A percentile compares a stretch with the other conserved stretches of the same genome.
phyloP scores from a whole-genome alignment of 64 coral and sea anemone species.

The Anthopleura sola region DNA sequence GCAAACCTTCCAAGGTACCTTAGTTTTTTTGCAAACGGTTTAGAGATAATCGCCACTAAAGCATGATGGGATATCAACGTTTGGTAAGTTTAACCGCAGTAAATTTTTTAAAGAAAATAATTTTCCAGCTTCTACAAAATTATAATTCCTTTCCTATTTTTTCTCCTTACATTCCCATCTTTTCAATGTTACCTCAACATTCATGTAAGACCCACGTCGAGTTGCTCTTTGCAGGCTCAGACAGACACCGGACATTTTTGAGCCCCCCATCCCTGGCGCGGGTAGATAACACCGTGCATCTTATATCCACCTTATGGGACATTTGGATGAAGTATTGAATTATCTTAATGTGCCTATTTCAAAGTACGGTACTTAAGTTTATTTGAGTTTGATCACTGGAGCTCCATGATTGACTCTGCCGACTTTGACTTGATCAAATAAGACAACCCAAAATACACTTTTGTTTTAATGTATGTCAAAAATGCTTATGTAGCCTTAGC shows the following conservation, averaged over 20 bases:
- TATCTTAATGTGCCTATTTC: neutral
- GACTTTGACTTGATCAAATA: neutral
- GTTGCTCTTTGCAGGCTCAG: neutral
- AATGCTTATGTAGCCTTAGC: slow-evolving; percentile 9
- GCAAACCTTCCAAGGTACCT: no score
- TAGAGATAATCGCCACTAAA: no score
- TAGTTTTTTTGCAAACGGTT: no score
- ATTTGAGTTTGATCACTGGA: neutral
- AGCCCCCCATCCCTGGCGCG: neutral
- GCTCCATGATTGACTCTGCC: slow-evolving; percentile 5
- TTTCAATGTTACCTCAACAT: neutral
- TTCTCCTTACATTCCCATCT: neutral
- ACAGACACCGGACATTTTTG: neutral
- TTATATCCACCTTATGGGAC: neutral
- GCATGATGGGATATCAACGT: no score
- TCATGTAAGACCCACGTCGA: neutral
- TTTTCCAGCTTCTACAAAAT: no score
- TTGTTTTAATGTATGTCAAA: slow-evolving; percentile 8
- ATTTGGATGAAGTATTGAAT: neutral
- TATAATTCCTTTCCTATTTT: neutral
- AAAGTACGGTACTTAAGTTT: neutral
- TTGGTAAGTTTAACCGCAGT: no score
- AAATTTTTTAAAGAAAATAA: no score
- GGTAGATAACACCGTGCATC: neutral
- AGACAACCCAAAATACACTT: neutral